Conservation (phyloP, 2,113 vertebrate species). For the Syrrhaptes paradoxus region DNA sequence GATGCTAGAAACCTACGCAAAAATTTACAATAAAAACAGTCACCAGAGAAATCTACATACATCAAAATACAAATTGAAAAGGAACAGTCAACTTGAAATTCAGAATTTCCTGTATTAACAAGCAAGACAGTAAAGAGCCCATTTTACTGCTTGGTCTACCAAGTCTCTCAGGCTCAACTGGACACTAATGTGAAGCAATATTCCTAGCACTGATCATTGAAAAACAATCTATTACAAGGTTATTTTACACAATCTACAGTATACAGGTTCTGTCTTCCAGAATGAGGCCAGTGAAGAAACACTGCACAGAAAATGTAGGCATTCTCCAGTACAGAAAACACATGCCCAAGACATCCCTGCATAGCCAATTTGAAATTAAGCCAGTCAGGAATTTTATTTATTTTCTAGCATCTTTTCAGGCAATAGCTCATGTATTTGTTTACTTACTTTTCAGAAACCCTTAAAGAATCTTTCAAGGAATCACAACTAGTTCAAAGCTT, state of each 20-base stretch:
- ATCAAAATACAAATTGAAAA: background rate
- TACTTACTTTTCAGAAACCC: conserved; percentile 71
- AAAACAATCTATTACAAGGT: background rate
- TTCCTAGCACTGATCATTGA: background rate
- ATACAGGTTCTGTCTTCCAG: background rate
- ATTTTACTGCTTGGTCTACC: background rate
- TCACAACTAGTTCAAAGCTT: conserved; percentile 77
- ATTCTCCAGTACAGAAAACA: background rate
- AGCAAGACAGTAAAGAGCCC: background rate
- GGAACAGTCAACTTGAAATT: background rate
- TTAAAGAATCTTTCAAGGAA: conserved; percentile 78
- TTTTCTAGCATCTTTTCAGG: background rate
- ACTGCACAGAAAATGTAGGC: background rate
- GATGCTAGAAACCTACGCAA: background rate
- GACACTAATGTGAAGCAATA: background rate
- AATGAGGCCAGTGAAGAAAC: background rate
- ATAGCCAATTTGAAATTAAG: background rate
- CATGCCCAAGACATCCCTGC: background rate
- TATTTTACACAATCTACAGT: background rate
- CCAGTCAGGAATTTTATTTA: background rate
- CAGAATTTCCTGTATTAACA: background rate
- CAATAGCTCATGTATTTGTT: background rate
- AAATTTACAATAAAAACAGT: background rate
- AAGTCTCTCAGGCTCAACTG: background rate
- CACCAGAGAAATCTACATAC: background rate